Base-by-base conservation (phyloP, 1,140 invertebrate species). In the Euglossa dilemma region DNA sequence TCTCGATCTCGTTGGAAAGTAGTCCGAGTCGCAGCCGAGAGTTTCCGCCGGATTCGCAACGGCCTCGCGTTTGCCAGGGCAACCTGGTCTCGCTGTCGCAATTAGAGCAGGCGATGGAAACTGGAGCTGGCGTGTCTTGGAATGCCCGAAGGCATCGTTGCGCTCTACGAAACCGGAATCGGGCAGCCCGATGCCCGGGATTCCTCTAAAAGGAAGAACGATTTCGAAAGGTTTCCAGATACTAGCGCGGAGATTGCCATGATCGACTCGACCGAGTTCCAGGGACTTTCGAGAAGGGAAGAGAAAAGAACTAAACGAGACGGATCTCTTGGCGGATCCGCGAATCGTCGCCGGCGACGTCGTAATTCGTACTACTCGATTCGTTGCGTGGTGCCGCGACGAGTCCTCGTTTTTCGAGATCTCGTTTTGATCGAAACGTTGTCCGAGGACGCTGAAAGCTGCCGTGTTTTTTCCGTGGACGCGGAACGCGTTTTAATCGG, bases 1-100 rank as follows among this genome's bases (percentile, higher is more conserved):
- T 89, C 86, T 86, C 81, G 87, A 90, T 89, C 89, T 90, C 86
- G 85, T 90, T 90, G 86, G 83, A 88, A 90, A 90, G 88, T 91
- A 89, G 90, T 90, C 80, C 89, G 83, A 88, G 85, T 88, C 85
- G 36, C 66, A 36, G 36, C 45, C 45, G 14, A 25, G 56, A n/a
- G 59, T 78, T 23, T 16, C 52, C 5, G 45, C 18, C 18, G 12
- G 1, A 45, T n/a, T 56, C 74, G 23, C 52, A 8, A 66, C 69
- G 66, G 14, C 36, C 57, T 43, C 77, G 69, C 64, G 23, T 72
- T 45, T 45, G 23, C 72, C 45, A 66, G 70, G 25, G 25, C 67
- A 23, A 9, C 25, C 23, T 14, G 14, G 12, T 11, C 28, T 20
- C 45, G 20, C 16, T 45, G 84, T 73, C 77, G 87, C 85, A 90